Conservation (phyloP, 2,888 invertebrate genomes). For the Hypena proboscidalis region DNA sequence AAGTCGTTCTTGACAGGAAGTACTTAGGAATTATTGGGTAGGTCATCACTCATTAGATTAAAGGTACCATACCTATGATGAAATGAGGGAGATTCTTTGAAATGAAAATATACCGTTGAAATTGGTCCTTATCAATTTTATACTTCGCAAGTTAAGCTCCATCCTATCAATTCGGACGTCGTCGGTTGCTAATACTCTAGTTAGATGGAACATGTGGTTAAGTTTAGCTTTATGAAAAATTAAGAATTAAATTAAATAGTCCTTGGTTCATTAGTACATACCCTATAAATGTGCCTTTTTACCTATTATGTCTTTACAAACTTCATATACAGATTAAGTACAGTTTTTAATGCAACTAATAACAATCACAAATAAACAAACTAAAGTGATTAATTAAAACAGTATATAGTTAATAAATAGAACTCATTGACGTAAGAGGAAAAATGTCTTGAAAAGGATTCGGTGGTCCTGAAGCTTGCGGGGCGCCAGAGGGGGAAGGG, state of each 20-base stretch:
- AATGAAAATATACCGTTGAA: too few species aligned
- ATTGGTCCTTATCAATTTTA: too few species aligned
- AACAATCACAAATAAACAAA: constrained; percentile 8
- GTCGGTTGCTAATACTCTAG: neutral
- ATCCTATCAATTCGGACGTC: too few species aligned
- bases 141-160: too few species aligned
- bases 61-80: too few species aligned
- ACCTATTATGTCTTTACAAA: too few species aligned
- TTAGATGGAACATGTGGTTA: neutral
- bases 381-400: constrained; percentile 10
- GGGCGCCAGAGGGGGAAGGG: neutral
- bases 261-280: constrained; percentile 1
- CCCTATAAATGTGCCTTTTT: constrained; percentile 4
- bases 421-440: constrained; percentile 27
- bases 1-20: neutral
- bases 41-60: too few species aligned
- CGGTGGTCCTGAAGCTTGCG: constrained; percentile 6
- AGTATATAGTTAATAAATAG: constrained; percentile 3
- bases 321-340: too few species aligned
- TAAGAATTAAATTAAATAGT: too few species aligned
- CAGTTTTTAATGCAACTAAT: too few species aligned
- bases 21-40: neutral
- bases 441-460: constrained; percentile 35
- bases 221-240: neutral
- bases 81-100: too few species aligned